phyloP scores from a whole-genome alignment of 2,797 vertebrate species.

The Sebastes umbrosus region DNA sequence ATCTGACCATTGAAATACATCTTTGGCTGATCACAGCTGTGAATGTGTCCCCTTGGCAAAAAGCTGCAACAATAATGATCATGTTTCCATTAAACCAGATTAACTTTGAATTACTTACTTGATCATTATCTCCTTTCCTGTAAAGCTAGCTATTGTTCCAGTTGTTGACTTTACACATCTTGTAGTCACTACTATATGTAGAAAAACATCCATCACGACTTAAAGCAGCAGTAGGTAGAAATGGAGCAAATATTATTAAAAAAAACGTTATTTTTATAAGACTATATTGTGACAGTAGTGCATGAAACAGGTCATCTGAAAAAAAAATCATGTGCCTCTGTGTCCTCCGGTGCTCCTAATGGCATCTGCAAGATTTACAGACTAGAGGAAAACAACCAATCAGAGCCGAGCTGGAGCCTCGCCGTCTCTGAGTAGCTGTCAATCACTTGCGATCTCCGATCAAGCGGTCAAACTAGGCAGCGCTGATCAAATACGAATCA shows the following conservation, averaged over 20 bases:
- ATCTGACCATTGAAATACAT: slow-evolving; percentile 47
- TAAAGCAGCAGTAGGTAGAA: too few relatives aligned
- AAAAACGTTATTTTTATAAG: too few relatives aligned
- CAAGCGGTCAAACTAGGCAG: too few relatives aligned
- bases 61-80: slow-evolving; percentile 18
- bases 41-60: slow-evolving; percentile 33
- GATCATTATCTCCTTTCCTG: slow-evolving; percentile 69
- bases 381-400: accelerated
- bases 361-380: too few relatives aligned
- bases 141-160: slow-evolving; percentile 66
- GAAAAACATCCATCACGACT: slow-evolving; percentile 46
- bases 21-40: slow-evolving; percentile 49
- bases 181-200: slow-evolving; percentile 23
- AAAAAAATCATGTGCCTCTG: too few relatives aligned
- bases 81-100: slow-evolving; percentile 50
- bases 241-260: too few relatives aligned
- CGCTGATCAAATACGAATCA: too few relatives aligned
- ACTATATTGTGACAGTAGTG: too few relatives aligned
- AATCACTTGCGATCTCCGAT: accelerated
- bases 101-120: slow-evolving; percentile 63
- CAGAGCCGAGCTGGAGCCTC: too few relatives aligned
- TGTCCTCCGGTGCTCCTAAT: too few relatives aligned
- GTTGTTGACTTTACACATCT: slow-evolving; percentile 50
- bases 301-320: too few relatives aligned
- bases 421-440: too few relatives aligned